Percentiles rank a stretch among this genome's conserved stretches.
phyloP scores from a whole-genome alignment of 2,797 vertebrate species.

The Sternarchorhynchus goeldii region DNA sequence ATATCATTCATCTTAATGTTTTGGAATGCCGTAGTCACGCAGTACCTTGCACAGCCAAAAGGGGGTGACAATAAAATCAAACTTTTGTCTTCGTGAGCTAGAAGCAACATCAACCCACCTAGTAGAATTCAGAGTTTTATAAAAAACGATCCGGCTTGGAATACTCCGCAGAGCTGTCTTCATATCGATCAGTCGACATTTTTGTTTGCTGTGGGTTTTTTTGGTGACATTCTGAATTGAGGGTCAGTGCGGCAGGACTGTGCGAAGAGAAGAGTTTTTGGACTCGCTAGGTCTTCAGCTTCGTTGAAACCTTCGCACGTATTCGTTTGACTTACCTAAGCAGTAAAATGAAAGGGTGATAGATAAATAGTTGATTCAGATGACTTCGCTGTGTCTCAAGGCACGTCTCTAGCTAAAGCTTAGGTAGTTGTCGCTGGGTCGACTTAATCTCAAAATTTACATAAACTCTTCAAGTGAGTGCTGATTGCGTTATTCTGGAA shows the following conservation, averaged over 20 bases:
- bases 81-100: constrained; percentile 31
- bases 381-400: neutral
- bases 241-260: neutral
- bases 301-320: neutral
- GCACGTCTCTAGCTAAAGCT: neutral
- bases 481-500: too few relatives aligned
- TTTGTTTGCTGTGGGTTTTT: neutral
- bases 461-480: too few relatives aligned
- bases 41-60: constrained; percentile 16
- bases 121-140: neutral
- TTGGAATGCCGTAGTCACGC: neutral
- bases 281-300: neutral
- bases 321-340: too few relatives aligned
- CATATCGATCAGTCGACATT: neutral
- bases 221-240: neutral
- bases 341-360: too few relatives aligned
- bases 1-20: neutral
- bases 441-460: too few relatives aligned
- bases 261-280: neutral
- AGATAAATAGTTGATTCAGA: too few relatives aligned
- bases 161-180: neutral
- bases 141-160: neutral
- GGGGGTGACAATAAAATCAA: constrained; percentile 27
- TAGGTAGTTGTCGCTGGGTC: too few relatives aligned
- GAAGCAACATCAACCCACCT: constrained; percentile 25